These are phyloP conservation scores for Pelobates fuscus DNA, from an alignment of 2,113 vertebrate genomes.

Conservation along the genomic window DNA sequence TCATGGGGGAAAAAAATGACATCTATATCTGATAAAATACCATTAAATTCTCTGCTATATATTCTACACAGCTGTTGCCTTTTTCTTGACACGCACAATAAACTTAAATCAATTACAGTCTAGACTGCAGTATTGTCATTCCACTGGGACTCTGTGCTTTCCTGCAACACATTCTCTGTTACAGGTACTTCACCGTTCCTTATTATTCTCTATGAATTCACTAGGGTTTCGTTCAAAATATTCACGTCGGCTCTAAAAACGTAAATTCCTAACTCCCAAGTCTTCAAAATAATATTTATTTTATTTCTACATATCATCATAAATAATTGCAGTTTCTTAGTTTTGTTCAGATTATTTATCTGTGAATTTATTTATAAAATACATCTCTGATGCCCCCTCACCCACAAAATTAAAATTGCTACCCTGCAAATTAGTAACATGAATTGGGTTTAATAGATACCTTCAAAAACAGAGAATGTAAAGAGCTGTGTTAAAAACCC, in stretches of 20 bases:
- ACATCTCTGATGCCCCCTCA: too few relatives aligned
- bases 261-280: neutral
- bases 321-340: neutral
- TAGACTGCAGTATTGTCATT: slow-evolving; percentile 36
- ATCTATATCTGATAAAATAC: slow-evolving; percentile 9
- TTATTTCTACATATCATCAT: neutral
- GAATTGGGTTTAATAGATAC: too few relatives aligned
- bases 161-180: slow-evolving; percentile 29
- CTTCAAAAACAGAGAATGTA: too few relatives aligned
- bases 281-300: neutral
- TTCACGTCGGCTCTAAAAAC: slow-evolving; percentile 2
- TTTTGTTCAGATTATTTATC: too few relatives aligned
- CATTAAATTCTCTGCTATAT: slow-evolving; percentile 8
- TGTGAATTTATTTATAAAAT: too few relatives aligned
- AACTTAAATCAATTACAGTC: slow-evolving; percentile 43
- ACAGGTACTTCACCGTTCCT: slow-evolving; percentile 3
- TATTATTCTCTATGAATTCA: slow-evolving; percentile 33
- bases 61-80: slow-evolving; percentile 22
- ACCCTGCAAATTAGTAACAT: too few relatives aligned
- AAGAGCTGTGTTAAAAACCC: too few relatives aligned
- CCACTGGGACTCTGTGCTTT: slow-evolving; percentile 26
- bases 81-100: slow-evolving; percentile 16
- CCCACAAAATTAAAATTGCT: too few relatives aligned
- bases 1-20: neutral
- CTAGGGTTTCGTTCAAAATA: neutral